Conservation (phyloP, 1,140 invertebrate genomes). For the Elymnias hypermnestra region DNA sequence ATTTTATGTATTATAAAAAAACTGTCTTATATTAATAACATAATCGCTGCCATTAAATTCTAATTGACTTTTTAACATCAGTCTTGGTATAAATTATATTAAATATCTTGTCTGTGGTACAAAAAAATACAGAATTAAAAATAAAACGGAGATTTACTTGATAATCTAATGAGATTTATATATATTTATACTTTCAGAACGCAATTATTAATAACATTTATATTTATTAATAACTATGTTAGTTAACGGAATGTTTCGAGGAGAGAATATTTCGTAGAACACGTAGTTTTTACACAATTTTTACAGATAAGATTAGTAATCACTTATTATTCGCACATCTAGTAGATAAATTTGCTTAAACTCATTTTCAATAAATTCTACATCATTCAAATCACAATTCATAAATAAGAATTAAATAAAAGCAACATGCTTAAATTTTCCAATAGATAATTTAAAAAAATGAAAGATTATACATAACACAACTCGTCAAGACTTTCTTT, state of each 20-base stretch:
- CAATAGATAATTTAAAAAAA: no score
- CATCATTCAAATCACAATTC: no score
- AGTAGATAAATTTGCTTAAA: no score
- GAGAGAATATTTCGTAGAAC: background rate
- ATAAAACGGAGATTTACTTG: background rate
- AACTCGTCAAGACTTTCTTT: no score
- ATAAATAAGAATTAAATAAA: no score
- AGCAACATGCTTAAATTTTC: no score
- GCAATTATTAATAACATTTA: background rate
- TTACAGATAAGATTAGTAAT: background rate
- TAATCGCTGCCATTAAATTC: constrained; percentile 28
- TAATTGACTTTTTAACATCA: constrained; percentile 65
- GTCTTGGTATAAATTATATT: constrained; percentile 39
- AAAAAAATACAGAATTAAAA: background rate
- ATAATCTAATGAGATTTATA: background rate
- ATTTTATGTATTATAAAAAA: background rate
- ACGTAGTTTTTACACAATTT: background rate
- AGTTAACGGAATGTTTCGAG: constrained; percentile 14
- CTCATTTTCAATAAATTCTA: no score
- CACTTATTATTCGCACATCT: no score
- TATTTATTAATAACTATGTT: constrained; percentile 7
- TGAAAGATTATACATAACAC: no score
- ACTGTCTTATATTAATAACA: constrained; percentile 1
- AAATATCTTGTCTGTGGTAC: background rate
- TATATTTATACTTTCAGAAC: background rate